These are phyloP conservation scores for Toxotes lorentzi DNA, from an alignment of 2,797 vertebrate genomes.

Conservation along the genomic window DNA sequence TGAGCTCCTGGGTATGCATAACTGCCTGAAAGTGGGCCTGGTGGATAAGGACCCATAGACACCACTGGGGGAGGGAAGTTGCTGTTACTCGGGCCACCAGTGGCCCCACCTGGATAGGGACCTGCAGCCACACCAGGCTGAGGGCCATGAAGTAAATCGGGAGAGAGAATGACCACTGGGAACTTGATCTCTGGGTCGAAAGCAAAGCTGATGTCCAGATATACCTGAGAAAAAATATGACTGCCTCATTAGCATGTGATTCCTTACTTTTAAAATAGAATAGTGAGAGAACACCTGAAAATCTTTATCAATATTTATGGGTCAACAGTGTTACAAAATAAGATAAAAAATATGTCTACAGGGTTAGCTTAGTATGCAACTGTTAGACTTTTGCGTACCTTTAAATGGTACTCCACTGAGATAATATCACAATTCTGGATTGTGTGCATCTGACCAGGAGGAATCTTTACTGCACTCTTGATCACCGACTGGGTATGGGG, in stretches of 20 bases:
- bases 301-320: background rate
- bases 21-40: conserved; percentile 33
- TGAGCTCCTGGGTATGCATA: conserved; percentile 47
- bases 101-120: conserved; percentile 15
- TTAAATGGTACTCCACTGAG: conserved; percentile 90
- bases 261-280: conserved; percentile 4
- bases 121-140: conserved; percentile 1
- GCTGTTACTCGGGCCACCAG: conserved; percentile 36
- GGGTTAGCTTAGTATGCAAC: background rate
- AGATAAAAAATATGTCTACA: background rate
- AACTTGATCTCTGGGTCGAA: conserved; percentile 71
- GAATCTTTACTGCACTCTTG: conserved; percentile 87
- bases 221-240: conserved; percentile 61
- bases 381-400: conserved; percentile 75
- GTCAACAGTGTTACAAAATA: background rate
- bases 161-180: conserved; percentile 66
- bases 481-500: conserved; percentile 86
- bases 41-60: conserved; percentile 32
- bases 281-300: background rate
- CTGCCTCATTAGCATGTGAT: background rate
- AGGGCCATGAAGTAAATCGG: background rate
- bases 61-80: conserved; percentile 45
- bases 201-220: conserved; percentile 80
- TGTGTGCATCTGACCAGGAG: conserved; percentile 78
- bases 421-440: conserved; percentile 92